A percentile compares a stretch with the other conserved stretches of the same genome.
phyloP scores from a whole-genome alignment of 2,797 vertebrate genomes.

The Etheostoma perlongum region DNA sequence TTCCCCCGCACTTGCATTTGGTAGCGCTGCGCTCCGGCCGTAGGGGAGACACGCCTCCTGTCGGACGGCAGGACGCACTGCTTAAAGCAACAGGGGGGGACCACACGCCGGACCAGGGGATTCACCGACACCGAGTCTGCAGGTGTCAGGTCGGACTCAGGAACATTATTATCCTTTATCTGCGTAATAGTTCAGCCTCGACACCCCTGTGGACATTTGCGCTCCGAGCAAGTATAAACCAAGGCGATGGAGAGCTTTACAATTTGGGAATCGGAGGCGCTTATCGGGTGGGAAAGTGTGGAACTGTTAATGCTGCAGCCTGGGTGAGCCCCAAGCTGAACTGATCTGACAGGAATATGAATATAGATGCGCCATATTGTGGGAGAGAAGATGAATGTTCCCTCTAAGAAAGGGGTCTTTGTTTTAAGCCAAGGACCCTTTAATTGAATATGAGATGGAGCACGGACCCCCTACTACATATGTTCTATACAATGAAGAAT shows the following conservation, averaged over 20 bases:
- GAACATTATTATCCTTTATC: neutral
- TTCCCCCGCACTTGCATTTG: slow-evolving; percentile 71
- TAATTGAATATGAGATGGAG: too few relatives aligned
- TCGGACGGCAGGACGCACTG: slow-evolving; percentile 81
- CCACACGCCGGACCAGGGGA: slow-evolving; percentile 20
- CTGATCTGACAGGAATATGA: neutral
- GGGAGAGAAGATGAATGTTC: neutral
- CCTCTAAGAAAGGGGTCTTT: neutral
- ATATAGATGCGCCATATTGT: neutral
- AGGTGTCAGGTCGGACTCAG: slow-evolving; percentile 9
- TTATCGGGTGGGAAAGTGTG: neutral
- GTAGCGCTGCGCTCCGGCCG: slow-evolving; percentile 67
- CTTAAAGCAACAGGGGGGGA: slow-evolving; percentile 78
- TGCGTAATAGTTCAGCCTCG: neutral
- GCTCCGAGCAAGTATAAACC: neutral
- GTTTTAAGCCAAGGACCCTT: too few relatives aligned
- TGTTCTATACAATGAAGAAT: too few relatives aligned
- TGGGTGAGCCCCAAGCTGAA: neutral
- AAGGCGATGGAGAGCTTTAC: neutral
- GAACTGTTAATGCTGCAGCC: neutral
- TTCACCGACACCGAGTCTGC: slow-evolving; percentile 23
- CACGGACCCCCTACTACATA: too few relatives aligned
- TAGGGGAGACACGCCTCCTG: slow-evolving; percentile 92
- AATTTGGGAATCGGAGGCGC: neutral
- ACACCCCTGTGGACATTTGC: neutral